Base-by-base conservation (phyloP, 2,888 invertebrate species). In the Hirtodrosophila cameraria region DNA sequence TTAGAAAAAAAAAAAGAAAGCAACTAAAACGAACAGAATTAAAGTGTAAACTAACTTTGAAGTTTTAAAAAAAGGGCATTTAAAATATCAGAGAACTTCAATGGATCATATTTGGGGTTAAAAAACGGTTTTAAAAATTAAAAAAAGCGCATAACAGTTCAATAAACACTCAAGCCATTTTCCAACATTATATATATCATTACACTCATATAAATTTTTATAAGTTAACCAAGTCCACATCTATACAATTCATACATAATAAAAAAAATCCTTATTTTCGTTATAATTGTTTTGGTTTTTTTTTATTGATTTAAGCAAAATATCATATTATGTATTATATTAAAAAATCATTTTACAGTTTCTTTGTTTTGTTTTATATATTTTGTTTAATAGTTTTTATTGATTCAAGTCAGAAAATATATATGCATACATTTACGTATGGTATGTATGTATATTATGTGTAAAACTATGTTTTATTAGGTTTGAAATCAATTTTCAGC, bases 371-470 rank as follows among this genome's bases (percentile, higher is more conserved):
- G 2, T 16, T 23, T 38, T 16, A 13, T 50, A 18, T 35, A 35
- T 74, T 42, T 16, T 27, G 20, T 57, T 61, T 59, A 62, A 65
- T 83, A 61, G 52, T 55, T 80, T 65, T 54, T 49, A 59, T 65
- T 42, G 13, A 48, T 64, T 84, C 41, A 74, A 77, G 64, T 79
- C 81, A 66, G 85, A 79, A 79, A 84, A 64, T 58, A 59, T 75
- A 55, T 63, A 52, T 66, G 20, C 50, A 58, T 63, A 35, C 60
- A 46, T 49, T 42, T 50, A n/a, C n/a, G n/a, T n/a, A n/a, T n/a
- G n/a, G n/a, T n/a, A n/a, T 59, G 41, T 62, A 38, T 57, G 45
- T 67, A 48, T 66, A 59, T 58, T 54, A 41, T 45, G 49, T 62
- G 48, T 72, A 71, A 64, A 71, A 68, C 71, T 64, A 57, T 54